A percentile compares a stretch with the other conserved stretches of the same genome.
Conservation (phyloP, 2,113 vertebrate species). For the Chaetura pelagica region DNA sequence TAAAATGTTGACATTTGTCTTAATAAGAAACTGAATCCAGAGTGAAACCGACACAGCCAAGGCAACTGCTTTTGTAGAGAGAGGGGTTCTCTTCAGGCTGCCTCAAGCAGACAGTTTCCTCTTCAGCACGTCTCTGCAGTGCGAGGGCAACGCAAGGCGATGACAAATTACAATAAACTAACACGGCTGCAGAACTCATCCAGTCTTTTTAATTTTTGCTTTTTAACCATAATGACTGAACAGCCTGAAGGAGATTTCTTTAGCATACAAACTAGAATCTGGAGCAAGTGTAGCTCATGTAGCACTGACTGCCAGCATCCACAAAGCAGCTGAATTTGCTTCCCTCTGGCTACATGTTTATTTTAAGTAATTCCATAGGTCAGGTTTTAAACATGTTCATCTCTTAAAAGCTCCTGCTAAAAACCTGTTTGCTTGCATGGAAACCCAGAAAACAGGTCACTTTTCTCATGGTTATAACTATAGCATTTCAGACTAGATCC, state of each 20-base stretch:
- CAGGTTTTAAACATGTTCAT: background rate
- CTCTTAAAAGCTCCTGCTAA: background rate
- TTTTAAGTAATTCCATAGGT: background rate
- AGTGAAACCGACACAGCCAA: background rate
- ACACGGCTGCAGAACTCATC: background rate
- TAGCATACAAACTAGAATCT: background rate
- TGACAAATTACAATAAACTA: background rate
- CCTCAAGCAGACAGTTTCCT: background rate
- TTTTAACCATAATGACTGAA: background rate
- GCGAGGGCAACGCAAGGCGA: background rate
- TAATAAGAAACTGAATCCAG: background rate
- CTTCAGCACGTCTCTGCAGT: background rate
- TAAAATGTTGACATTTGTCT: background rate
- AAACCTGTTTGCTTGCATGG: background rate
- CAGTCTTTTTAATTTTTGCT: background rate
- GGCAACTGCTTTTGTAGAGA: background rate
- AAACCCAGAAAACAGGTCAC: background rate
- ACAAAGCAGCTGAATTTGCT: background rate
- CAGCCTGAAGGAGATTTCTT: constrained; percentile 12
- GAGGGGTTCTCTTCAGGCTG: background rate
- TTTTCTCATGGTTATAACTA: background rate
- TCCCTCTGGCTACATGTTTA: background rate
- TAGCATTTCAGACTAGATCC: background rate
- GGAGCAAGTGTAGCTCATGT: background rate
- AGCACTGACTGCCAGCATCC: background rate